Conservation (phyloP, 2,113 vertebrate genomes). For the Burhinus bistriatus region DNA sequence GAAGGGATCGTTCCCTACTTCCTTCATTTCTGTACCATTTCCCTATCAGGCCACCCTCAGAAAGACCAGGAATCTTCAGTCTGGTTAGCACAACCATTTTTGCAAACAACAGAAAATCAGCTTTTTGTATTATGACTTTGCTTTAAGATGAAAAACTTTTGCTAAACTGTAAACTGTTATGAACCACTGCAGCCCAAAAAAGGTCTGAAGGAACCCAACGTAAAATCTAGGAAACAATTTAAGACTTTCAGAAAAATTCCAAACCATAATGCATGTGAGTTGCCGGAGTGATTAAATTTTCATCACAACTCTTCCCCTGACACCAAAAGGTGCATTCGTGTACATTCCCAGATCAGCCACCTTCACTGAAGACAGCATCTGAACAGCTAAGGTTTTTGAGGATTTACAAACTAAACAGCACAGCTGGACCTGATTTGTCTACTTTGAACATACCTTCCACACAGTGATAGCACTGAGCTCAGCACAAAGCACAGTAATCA, state of each 20-base stretch:
- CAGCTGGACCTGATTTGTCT: neutral
- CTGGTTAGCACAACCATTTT: neutral
- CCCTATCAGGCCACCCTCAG: neutral
- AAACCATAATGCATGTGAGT: neutral
- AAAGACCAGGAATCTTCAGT: neutral
- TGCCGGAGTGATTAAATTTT: neutral
- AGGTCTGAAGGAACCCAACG: neutral
- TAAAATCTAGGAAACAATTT: neutral
- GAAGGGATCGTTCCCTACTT: neutral
- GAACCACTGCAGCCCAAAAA: neutral
- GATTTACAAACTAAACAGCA: neutral
- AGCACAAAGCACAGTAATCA: conserved; percentile 1
- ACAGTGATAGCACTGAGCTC: neutral
- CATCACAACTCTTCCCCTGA: neutral
- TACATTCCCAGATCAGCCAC: neutral
- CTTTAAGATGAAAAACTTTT: neutral
- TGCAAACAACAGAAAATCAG: neutral
- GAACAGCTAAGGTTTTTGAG: neutral
- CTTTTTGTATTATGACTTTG: neutral
- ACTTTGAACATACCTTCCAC: neutral
- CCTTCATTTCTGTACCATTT: neutral
- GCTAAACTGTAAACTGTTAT: neutral
- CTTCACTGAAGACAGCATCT: neutral
- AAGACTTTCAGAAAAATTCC: neutral
- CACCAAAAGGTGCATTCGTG: neutral